Percentiles rank a stretch among this genome's conserved stretches.
Evolutionary conservation across 1,140 invertebrate genomes (phyloP).

Genomic region (Meloidogyne floridensis): DNA sequence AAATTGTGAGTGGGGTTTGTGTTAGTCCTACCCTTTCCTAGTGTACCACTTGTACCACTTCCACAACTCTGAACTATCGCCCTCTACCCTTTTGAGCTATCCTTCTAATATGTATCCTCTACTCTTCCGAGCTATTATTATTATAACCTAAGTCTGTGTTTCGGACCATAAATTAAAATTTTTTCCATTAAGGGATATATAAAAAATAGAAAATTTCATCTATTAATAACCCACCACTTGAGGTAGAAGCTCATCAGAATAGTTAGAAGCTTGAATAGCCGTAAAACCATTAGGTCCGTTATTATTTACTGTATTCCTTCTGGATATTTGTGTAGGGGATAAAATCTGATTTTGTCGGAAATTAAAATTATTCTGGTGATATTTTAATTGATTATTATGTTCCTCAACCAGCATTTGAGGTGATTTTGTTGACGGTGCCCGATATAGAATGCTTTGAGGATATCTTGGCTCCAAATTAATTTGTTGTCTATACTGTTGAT

Average conservation of each 20-base stretch:
- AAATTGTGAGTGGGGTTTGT: too few relatives aligned
- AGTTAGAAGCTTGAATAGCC: background rate
- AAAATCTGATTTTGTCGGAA: background rate
- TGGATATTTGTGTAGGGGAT: background rate
- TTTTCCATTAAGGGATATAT: too few relatives aligned
- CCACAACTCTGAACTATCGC: too few relatives aligned
- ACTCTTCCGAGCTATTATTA: too few relatives aligned
- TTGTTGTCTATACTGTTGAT: background rate
- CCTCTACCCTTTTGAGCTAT: too few relatives aligned
- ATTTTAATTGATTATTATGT: background rate
- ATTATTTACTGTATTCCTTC: background rate
- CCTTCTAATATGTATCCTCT: too few relatives aligned
- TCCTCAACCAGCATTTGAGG: background rate
- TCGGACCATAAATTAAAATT: too few relatives aligned
- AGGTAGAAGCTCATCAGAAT: constrained; percentile 33
- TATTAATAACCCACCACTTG: constrained; percentile 32
- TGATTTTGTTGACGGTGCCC: background rate
- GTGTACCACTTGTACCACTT: too few relatives aligned
- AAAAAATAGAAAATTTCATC: too few relatives aligned
- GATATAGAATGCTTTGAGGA: background rate
- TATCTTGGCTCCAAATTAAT: background rate
- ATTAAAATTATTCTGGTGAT: background rate
- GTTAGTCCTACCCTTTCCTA: too few relatives aligned
- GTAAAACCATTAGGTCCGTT: background rate
- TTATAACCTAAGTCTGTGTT: too few relatives aligned